Evolutionary conservation across 2,888 invertebrate genomes (phyloP).

Genomic region (Mechanitis mazaeus): DNA sequence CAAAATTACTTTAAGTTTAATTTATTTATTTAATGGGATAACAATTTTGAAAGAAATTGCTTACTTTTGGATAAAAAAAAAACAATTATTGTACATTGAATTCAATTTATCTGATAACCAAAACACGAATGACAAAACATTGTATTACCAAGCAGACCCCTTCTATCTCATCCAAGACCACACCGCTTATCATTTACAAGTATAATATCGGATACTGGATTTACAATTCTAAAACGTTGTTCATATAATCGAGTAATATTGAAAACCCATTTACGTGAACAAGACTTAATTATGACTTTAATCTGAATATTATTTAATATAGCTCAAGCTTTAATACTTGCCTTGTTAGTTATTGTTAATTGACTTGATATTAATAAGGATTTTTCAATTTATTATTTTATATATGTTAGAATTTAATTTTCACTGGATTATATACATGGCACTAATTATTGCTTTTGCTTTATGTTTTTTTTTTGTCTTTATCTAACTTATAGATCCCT

Average conservation of each 20-base stretch:
- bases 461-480: no score
- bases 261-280: conserved; percentile 30
- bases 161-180: conserved; percentile 22
- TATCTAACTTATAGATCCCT: no score
- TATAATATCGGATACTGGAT: conserved; percentile 35
- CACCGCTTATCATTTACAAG: conserved; percentile 37
- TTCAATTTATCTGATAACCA: background rate
- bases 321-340: conserved; percentile 3
- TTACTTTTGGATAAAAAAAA: no score
- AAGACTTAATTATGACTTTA: conserved; percentile 30
- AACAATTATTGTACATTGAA: background rate
- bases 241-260: conserved; percentile 33
- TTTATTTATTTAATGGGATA: no score
- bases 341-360: background rate
- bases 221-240: conserved; percentile 36
- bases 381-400: no score
- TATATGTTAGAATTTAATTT: no score
- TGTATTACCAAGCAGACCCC: conserved; percentile 10
- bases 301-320: conserved; percentile 22
- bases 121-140: conserved; percentile 20
- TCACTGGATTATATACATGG: no score
- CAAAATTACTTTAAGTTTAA: no score
- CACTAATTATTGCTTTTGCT: no score
- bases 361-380: background rate
- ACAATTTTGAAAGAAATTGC: no score